Conservation (phyloP, 1,140 invertebrate species). For the Anastrepha obliqua region DNA sequence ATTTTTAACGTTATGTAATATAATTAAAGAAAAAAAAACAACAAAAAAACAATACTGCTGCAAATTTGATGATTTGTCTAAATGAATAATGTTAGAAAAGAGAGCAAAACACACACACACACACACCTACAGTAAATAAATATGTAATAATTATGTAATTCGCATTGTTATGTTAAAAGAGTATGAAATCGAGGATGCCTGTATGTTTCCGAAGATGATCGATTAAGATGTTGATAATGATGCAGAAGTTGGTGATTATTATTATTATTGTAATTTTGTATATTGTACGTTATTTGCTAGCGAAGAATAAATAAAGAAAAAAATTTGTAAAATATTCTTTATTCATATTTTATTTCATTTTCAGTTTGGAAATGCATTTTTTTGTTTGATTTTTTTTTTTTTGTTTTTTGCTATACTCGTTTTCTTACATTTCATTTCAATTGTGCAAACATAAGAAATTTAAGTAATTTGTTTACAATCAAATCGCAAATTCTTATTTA, state of each 20-base stretch:
- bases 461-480: not conserved
- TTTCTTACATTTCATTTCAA: not conserved
- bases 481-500: not conserved
- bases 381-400: not conserved
- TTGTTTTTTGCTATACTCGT: not conserved
- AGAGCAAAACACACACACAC: not conserved
- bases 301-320: constrained; percentile 34
- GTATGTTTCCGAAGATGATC: not conserved
- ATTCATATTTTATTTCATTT: no score
- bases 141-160: constrained; percentile 7
- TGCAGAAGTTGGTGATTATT: constrained; percentile 37
- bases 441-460: not conserved
- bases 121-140: not conserved
- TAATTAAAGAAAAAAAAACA: constrained; percentile 10
- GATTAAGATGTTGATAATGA: not conserved
- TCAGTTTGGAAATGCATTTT: not conserved
- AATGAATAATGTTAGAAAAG: constrained; percentile 4
- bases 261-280: constrained; percentile 47
- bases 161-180: constrained; percentile 37
- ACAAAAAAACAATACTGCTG: not conserved
- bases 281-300: constrained; percentile 49
- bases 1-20: constrained; percentile 41
- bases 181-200: not conserved
- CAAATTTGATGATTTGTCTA: not conserved
- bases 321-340: not conserved